A percentile compares a stretch with the other conserved stretches of the same genome.
Evolutionary conservation across 2,888 invertebrate genomes (phyloP).

Genomic region (Platycheirus rosarum): DNA sequence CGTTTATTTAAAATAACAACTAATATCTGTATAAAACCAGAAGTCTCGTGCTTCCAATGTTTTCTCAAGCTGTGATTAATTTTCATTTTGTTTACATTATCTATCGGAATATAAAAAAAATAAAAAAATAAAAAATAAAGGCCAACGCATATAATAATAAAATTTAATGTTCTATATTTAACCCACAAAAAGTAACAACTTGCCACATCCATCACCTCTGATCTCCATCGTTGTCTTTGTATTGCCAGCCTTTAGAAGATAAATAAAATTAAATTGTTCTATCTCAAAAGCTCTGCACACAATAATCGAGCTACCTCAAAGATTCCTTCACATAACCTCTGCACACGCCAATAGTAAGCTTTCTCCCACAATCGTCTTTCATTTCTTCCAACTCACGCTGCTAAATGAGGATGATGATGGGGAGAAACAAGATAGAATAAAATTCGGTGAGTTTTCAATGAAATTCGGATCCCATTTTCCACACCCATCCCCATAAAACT

Average conservation of each 20-base stretch:
- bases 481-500: not conserved
- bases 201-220: slow-evolving; percentile 26
- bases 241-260: slow-evolving; percentile 11
- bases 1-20: too few species aligned
- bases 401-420: not conserved
- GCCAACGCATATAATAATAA: slow-evolving; percentile 31
- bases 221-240: slow-evolving; percentile 2
- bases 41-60: slow-evolving; percentile 58
- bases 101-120: slow-evolving; percentile 8
- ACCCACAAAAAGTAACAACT: slow-evolving; percentile 12
- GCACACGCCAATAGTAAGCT: not conserved
- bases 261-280: slow-evolving; percentile 19
- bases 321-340: not conserved
- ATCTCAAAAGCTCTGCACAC: not conserved
- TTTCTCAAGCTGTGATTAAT: slow-evolving; percentile 30
- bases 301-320: not conserved
- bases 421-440: not conserved
- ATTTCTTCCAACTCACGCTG: not conserved
- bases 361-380: slow-evolving; percentile 14
- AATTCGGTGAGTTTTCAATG: slow-evolving; percentile 49
- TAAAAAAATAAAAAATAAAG: slow-evolving; percentile 1
- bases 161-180: slow-evolving; percentile 39
- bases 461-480: slow-evolving; percentile 42
- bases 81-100: slow-evolving; percentile 41
- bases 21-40: too few species aligned